Evolutionary conservation across 2,113 vertebrate genomes (phyloP), one percentile per base, ranked within the genome.

Genomic region (Burhinus oedicnemus): DNA sequence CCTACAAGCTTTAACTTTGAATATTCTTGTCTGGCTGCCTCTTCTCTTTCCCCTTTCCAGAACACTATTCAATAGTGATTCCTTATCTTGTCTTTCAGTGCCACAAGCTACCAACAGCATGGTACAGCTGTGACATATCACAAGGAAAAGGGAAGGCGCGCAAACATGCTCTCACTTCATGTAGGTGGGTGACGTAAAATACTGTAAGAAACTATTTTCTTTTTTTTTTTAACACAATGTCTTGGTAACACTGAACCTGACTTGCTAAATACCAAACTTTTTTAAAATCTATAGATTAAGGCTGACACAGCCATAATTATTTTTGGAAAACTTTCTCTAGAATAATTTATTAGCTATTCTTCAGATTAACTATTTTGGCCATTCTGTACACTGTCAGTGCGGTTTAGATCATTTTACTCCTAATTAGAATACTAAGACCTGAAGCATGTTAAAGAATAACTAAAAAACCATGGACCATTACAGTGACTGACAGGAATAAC

Each of bases 31-130:
- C 94, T 93, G 61, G 51, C 70, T 96, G 76, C 74, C 69, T 94
- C 75, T 85, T 85, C 84, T 91, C 79, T 71, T 92, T 83, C 69
- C 54, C 52, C 51, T 92, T 93, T 89, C 89, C 82, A 95, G 82
- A 92, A 55, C 54, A 92, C 38, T 79, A 84, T 88, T 96, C 89
- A 95, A 52, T 71, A 93, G 36, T 25, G 84, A 93, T 94, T 92
- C 60, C 62, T 97, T 95, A 97, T 97, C 95, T 91, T 93, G 95
- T 70, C 79, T 93, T 87, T 95, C 89, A 93, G 66, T n/a, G 84
- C 89, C 96, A 97, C 93, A 75, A 96, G 87, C 89, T 90, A 93
- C 89, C 90, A 75, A 87, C 57, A 91, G 81, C 52, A 84, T 32
- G 38, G 78, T 58, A 54, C 66, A 95, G 71, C 92, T 93, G 61